Percentiles rank a stretch among this genome's conserved stretches.
phyloP scores from a whole-genome alignment of 1,140 invertebrate species.

The Streblospio benedicti region DNA sequence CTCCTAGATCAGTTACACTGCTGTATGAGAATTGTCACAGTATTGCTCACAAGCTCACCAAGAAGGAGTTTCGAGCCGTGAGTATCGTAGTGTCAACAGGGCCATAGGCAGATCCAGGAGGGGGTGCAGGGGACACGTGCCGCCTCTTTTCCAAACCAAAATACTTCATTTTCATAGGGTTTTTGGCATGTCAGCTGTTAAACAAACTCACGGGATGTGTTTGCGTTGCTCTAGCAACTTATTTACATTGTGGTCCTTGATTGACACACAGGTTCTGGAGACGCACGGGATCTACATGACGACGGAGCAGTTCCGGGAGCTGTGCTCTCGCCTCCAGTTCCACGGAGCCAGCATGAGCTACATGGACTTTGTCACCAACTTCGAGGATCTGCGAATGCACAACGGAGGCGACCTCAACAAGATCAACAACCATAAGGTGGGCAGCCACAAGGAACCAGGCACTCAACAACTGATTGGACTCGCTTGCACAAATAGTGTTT shows the following conservation, averaged over 20 bases:
- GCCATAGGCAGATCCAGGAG: no score
- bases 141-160: not conserved
- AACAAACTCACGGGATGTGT: no score
- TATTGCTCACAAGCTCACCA: slow-evolving; percentile 24
- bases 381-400: slow-evolving; percentile 29
- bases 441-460: no score
- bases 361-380: slow-evolving; percentile 34
- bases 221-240: no score
- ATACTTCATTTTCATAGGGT: no score
- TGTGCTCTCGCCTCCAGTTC: slow-evolving; percentile 33
- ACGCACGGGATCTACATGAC: slow-evolving; percentile 32
- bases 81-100: slow-evolving; percentile 1
- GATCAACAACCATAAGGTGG: slow-evolving; percentile 30
- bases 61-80: slow-evolving; percentile 37
- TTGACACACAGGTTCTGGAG: slow-evolving; percentile 33
- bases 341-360: slow-evolving; percentile 35
- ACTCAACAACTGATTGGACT: no score
- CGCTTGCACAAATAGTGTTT: no score
- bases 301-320: slow-evolving; percentile 36
- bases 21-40: not conserved
- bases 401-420: slow-evolving; percentile 20
- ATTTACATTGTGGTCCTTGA: no score
- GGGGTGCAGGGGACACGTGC: no score
- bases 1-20: not conserved
- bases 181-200: no score